These are phyloP conservation scores for Carduelis carduelis DNA, from an alignment of 2,797 vertebrate genomes.

Conservation along the genomic window DNA sequence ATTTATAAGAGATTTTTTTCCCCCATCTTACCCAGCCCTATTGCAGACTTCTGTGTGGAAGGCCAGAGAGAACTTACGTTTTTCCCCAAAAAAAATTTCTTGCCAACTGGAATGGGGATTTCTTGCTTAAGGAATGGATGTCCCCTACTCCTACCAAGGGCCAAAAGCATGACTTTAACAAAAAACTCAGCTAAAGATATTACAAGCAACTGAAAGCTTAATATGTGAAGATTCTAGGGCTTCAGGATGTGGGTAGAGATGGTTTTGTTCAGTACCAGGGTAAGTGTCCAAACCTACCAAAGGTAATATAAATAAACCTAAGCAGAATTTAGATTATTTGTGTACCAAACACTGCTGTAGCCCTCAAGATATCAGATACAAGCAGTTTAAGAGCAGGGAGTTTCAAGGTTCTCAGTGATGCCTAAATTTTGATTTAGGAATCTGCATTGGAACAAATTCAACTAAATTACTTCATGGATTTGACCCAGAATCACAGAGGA, in stretches of 20 bases:
- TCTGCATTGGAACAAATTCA: background rate
- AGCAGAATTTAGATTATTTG: background rate
- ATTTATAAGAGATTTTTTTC: background rate
- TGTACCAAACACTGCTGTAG: background rate
- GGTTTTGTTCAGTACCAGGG: background rate
- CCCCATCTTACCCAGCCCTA: background rate
- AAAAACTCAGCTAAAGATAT: background rate
- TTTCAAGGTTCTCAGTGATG: background rate
- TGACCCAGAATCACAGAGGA: background rate
- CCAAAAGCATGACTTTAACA: rapidly evolving
- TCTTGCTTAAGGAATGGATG: background rate
- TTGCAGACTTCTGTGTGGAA: background rate
- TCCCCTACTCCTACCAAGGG: rapidly evolving
- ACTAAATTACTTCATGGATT: background rate
- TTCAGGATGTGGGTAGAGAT: background rate
- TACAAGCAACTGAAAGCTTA: background rate
- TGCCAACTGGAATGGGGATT: background rate
- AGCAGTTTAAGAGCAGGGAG: background rate
- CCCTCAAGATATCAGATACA: background rate
- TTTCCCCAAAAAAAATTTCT: background rate
- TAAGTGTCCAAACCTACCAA: background rate
- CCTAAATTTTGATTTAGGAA: background rate
- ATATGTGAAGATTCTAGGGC: background rate
- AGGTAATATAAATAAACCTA: background rate
- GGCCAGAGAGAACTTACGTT: rapidly evolving